These are phyloP conservation scores for Girardinichthys multiradiatus DNA, from an alignment of 2,113 vertebrate genomes.

Conservation along the genomic window DNA sequence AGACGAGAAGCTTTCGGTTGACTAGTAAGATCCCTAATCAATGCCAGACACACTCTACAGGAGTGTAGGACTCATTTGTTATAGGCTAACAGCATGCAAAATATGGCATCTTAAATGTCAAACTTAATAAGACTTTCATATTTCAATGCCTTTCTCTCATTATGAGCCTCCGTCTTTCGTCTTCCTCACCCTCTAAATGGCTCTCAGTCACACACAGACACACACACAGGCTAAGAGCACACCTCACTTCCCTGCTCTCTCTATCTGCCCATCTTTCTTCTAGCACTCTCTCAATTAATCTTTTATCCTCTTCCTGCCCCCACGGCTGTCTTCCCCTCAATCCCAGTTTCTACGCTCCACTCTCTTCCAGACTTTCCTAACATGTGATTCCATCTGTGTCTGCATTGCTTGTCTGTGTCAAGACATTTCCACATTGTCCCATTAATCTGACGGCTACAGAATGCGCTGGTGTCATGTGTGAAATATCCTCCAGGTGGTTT, in stretches of 20 bases:
- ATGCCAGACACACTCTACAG: constrained; percentile 58
- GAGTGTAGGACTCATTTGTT: constrained; percentile 66
- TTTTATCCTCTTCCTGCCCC: constrained; percentile 29
- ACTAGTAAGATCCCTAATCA: constrained; percentile 63
- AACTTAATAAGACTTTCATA: constrained; percentile 70
- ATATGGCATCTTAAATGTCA: constrained; percentile 79
- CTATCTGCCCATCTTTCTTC: constrained; percentile 52
- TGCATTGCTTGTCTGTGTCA: constrained; percentile 7
- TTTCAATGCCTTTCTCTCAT: constrained; percentile 59
- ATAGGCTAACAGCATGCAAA: constrained; percentile 70
- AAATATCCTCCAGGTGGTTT: not conserved
- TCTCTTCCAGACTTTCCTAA: constrained; percentile 26
- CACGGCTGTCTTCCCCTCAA: constrained; percentile 23
- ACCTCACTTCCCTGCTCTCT: constrained; percentile 11
- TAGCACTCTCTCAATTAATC: constrained; percentile 53
- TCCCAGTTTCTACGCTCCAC: constrained; percentile 4
- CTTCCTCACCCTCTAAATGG: constrained; percentile 19
- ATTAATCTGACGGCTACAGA: not conserved
- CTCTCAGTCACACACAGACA: constrained; percentile 14
- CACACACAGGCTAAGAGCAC: not conserved
- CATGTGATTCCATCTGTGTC: constrained; percentile 1
- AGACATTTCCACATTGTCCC: not conserved
- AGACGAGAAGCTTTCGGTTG: constrained; percentile 62
- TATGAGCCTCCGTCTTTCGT: constrained; percentile 27
- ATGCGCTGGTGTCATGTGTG: not conserved